Evolutionary conservation across 2,113 vertebrate species (phyloP).

Genomic region (Varanus salvator): DNA sequence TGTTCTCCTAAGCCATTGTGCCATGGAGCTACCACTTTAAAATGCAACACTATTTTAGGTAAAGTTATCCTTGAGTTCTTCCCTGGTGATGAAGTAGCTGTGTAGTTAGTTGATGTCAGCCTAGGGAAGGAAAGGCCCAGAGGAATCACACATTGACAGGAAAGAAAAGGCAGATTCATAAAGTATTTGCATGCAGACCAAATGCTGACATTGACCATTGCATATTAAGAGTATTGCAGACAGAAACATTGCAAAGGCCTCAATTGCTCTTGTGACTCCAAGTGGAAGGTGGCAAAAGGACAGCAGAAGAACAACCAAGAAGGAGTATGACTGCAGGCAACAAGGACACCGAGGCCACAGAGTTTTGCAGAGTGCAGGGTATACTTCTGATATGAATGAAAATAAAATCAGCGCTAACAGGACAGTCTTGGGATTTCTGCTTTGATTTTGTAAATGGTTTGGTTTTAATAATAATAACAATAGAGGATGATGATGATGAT

Average conservation of each 20-base stretch:
- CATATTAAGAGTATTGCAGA: neutral
- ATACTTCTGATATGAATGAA: neutral
- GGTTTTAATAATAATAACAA: neutral
- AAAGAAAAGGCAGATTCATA: neutral
- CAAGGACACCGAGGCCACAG: neutral
- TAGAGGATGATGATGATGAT: no score
- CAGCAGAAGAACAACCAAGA: slow-evolving; percentile 13
- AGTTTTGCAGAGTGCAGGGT: fast-evolving
- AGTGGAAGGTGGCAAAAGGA: neutral
- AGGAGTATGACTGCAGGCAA: slow-evolving; percentile 16
- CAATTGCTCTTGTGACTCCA: neutral
- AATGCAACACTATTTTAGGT: neutral
- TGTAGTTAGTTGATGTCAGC: neutral
- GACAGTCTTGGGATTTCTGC: neutral
- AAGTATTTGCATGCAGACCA: neutral
- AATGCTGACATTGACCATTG: neutral
- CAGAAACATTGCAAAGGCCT: neutral
- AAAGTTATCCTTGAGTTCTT: slow-evolving; percentile 3
- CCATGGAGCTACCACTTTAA: neutral
- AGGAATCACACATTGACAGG: neutral
- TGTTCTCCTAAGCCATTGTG: neutral
- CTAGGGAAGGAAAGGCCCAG: neutral
- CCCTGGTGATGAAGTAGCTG: neutral
- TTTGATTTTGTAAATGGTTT: neutral
- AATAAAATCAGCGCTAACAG: neutral